Percentiles rank a stretch among this genome's conserved stretches.
Evolutionary conservation across 2,797 vertebrate species (phyloP).

Genomic region (Siniperca scherzeri): DNA sequence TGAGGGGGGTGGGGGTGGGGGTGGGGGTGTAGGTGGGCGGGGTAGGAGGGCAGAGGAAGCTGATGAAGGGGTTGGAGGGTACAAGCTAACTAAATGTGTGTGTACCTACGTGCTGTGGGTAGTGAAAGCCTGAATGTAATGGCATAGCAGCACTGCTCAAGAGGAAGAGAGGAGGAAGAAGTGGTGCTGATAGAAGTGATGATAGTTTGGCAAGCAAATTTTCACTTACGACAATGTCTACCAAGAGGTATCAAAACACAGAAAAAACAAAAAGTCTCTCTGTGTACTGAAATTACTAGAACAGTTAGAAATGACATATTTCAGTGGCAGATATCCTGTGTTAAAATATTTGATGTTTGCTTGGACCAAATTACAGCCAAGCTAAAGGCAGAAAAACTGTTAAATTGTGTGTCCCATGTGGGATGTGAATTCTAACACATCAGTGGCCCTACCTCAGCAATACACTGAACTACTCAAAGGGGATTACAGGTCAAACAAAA

Average conservation of each 20-base stretch:
- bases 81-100: conserved; percentile 60
- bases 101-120: conserved; percentile 51
- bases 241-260: neutral
- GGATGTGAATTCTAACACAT: neutral
- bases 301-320: neutral
- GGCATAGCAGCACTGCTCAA: conserved; percentile 34
- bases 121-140: conserved; percentile 44
- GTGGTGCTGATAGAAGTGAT: conserved; percentile 22
- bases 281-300: neutral
- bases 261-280: neutral
- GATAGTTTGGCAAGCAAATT: conserved; percentile 18
- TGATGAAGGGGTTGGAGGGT: conserved; percentile 65
- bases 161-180: conserved; percentile 13
- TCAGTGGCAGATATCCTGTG: neutral
- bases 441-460: neutral
- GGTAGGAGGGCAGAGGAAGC: conserved; percentile 53
- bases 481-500: conserved; percentile 17
- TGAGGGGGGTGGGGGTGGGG: conserved; percentile 48
- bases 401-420: neutral
- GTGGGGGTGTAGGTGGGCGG: conserved; percentile 33
- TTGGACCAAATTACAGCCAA: neutral
- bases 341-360: neutral
- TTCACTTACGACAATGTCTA: conserved; percentile 7
- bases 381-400: neutral
- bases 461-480: neutral